Percentiles rank a stretch among this genome's conserved stretches.
These are phyloP conservation scores for Larimichthys crocea DNA, from an alignment of 2,113 vertebrate species.

Conservation along the genomic window DNA sequence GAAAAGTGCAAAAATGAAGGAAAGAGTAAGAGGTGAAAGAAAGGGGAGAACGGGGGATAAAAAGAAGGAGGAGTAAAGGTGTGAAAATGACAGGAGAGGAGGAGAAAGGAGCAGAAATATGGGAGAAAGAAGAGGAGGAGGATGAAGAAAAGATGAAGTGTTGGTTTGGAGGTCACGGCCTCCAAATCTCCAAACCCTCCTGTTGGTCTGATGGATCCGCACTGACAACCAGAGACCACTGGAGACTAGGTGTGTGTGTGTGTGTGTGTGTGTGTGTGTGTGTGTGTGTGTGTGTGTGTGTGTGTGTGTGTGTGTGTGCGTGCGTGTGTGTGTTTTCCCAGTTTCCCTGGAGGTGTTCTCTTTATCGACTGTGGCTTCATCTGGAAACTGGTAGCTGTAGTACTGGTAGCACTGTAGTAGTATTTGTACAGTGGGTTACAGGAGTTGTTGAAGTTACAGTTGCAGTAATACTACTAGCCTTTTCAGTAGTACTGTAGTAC, in stretches of 20 bases:
- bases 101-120: not conserved
- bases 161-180: conserved; percentile 54
- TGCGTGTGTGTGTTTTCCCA: conserved; percentile 5
- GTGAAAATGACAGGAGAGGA: not conserved
- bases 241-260: conserved; percentile 38
- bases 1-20: not conserved
- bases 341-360: conserved; percentile 45
- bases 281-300: conserved; percentile 11
- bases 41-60: not conserved
- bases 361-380: conserved; percentile 41
- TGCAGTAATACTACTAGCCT: too few relatives aligned
- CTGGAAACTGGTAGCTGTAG: conserved; percentile 15
- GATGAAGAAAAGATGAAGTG: not conserved
- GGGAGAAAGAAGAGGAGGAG: not conserved
- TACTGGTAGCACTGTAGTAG: too few relatives aligned
- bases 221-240: conserved; percentile 69
- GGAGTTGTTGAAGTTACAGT: too few relatives aligned
- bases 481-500: too few relatives aligned
- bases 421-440: too few relatives aligned
- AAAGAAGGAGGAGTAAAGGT: not conserved
- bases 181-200: conserved; percentile 35
- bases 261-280: conserved; percentile 51
- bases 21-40: not conserved
- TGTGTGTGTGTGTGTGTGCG: conserved; percentile 26
- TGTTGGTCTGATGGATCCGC: conserved; percentile 72